Base-by-base conservation (phyloP, 2,113 vertebrate species). In the Colaptes auratus region DNA sequence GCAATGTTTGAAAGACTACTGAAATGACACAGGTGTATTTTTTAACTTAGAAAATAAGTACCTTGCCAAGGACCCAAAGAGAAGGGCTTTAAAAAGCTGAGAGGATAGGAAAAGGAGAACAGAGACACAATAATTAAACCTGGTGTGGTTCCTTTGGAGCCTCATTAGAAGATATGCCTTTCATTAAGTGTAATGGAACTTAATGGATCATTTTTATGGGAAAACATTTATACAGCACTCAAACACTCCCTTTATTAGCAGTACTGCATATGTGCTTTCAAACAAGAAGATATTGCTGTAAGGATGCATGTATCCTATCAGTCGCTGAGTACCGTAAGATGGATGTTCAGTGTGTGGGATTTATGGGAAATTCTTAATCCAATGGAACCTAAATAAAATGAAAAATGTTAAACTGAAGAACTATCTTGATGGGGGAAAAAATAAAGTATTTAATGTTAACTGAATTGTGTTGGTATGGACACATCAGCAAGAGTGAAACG, bases 121-220 rank as follows among this genome's bases (percentile, higher is more conserved):
- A 94, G 75, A 87, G 63, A 79, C 64, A 71, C 52, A 84, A 28
- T 90, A 92, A 96, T 92, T 90, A 95, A 95, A 83, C 58, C 35
- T 90, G 55, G 30, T 65, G 61, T 86, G 67, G 33, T 63, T 95
- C 55, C 77, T 95, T 86, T 71, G 14, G 66, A 93, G 92, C 76
- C 85, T 92, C 89, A 74, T 86, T 85, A 35, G 76, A 84, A 94
- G 82, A 92, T 59, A 82, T 24, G 81, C 59, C 91, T 93, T 93
- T 92, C 89, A 92, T 88, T 96, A 96, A 85, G n/a, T 67, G 71
- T 74, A 96, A 96, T 93, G 82, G 58, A 95, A 93, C 70, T 92
- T 92, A 96, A 93, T 89, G 56, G 90, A 94, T 89, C 89, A 86
- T 94, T 89, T 94, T 81, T 88, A 79, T 7, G n/a, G 20, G 94